Evolutionary conservation across 2,797 vertebrate genomes (phyloP).

Genomic region (Cynopterus sphinx): DNA sequence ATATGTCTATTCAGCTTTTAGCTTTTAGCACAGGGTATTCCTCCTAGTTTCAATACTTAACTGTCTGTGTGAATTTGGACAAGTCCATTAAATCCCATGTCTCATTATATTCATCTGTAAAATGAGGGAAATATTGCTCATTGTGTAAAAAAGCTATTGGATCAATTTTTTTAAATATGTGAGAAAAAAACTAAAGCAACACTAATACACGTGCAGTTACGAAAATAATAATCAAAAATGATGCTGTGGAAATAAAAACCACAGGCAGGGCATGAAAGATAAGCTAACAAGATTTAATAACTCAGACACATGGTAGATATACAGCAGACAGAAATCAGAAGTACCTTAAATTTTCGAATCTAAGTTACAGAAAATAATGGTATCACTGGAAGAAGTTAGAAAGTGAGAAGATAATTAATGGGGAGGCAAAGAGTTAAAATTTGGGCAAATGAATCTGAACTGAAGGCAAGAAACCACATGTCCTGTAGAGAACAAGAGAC

Average conservation of each 20-base stretch:
- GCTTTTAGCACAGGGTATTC: neutral
- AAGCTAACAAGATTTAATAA: neutral
- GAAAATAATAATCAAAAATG: neutral
- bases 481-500: neutral
- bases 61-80: neutral
- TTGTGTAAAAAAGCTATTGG: neutral
- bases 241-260: fast-evolving
- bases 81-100: neutral
- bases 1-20: neutral
- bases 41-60: neutral
- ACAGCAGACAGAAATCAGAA: neutral
- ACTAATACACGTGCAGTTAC: fast-evolving
- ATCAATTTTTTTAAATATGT: neutral
- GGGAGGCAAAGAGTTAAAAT: neutral
- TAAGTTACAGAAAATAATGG: neutral
- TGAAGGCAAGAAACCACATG: neutral
- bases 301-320: neutral
- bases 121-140: neutral
- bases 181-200: neutral
- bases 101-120: neutral
- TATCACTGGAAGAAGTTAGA: neutral
- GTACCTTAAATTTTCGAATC: neutral
- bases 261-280: too few species aligned
- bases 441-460: neutral
- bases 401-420: neutral